Conservation (phyloP, 37 sponge, comb jelly and placozoan genomes). For the Theonella swinhoei region DNA sequence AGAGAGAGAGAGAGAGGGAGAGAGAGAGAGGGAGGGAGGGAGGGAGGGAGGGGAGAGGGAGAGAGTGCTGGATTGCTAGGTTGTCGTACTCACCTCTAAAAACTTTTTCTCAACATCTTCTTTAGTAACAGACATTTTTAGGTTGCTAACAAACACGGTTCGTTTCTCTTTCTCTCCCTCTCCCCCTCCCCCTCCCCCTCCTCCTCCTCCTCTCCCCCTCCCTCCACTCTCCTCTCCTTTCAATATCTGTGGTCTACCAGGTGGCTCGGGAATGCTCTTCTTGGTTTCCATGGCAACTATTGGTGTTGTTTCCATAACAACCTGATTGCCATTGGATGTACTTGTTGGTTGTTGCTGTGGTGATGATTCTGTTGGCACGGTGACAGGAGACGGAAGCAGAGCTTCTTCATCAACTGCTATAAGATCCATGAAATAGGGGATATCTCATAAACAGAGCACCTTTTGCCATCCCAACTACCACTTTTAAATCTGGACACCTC, state of each 20-base stretch:
- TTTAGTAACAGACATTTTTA: conserved; percentile 38
- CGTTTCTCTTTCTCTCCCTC: conserved; percentile 21
- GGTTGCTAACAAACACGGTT: conserved; percentile 88
- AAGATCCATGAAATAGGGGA: no score
- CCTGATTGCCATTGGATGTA: neutral
- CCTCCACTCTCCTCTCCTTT: neutral
- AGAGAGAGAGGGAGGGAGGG: neutral
- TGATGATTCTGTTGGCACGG: neutral
- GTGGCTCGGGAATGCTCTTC: neutral
- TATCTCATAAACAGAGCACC: no score
- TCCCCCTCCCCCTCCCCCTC: neutral
- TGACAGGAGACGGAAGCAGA: neutral
- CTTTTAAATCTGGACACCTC: neutral
- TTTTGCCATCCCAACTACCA: neutral
- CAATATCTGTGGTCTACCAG: neutral
- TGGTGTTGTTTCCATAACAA: neutral
- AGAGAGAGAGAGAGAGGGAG: conserved; percentile 14
- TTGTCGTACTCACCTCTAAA: conserved; percentile 6
- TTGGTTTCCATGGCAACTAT: conserved; percentile 36
- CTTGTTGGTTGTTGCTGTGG: no score
- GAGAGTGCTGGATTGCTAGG: neutral
- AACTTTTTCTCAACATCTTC: conserved; percentile 56
- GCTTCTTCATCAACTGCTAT: no score
- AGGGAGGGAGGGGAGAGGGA: conserved; percentile 2
- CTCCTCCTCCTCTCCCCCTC: neutral